phyloP scores from a whole-genome alignment of 2,888 invertebrate species.

The Dynastes hyllus region DNA sequence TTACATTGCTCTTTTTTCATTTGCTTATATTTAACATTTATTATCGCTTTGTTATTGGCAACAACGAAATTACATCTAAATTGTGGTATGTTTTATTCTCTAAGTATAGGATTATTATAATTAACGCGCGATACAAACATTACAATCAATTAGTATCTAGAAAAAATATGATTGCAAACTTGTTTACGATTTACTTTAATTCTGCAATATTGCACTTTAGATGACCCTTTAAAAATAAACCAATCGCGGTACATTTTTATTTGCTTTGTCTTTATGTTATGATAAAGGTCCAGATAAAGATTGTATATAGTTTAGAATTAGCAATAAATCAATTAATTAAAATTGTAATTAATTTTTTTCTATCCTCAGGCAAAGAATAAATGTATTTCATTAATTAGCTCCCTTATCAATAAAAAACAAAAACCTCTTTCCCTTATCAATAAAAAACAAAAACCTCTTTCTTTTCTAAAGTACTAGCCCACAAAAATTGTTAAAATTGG shows the following conservation, averaged over 20 bases:
- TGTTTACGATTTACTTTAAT: too few species aligned
- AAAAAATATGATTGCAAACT: background rate
- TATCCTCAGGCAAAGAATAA: too few species aligned
- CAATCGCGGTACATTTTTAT: background rate
- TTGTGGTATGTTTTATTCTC: background rate
- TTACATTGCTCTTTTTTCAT: conserved; percentile 10
- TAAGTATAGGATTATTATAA: conserved; percentile 5
- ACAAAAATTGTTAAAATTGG: too few species aligned
- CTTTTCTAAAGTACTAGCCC: too few species aligned
- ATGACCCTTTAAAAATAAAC: conserved; percentile 10
- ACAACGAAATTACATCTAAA: background rate
- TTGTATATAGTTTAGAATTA: too few species aligned
- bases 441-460: too few species aligned
- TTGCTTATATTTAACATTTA: background rate
- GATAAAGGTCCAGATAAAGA: too few species aligned
- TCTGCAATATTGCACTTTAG: conserved; percentile 2
- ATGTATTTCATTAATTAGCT: too few species aligned
- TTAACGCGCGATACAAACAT: background rate
- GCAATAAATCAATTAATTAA: too few species aligned
- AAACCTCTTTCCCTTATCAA: too few species aligned
- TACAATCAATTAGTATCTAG: conserved; percentile 13
- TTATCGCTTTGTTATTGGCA: background rate
- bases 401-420: too few species aligned
- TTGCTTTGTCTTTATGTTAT: background rate
- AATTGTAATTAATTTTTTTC: too few species aligned